These are phyloP conservation scores for Temnothorax longispinosus DNA, from an alignment of 1,140 invertebrate genomes.

Conservation along the genomic window DNA sequence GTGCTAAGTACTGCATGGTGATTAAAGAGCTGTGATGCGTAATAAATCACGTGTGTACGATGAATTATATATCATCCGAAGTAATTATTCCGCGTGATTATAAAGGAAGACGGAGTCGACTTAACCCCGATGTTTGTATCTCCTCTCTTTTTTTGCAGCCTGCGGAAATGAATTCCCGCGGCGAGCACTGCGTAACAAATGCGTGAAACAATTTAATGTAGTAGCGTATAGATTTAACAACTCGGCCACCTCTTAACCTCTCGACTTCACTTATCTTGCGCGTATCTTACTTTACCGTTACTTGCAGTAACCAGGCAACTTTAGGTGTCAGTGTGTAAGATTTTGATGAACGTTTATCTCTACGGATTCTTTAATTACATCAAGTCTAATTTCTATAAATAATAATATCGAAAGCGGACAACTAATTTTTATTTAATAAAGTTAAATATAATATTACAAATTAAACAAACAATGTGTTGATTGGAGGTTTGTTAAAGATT, in stretches of 20 bases:
- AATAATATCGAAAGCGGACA: background rate
- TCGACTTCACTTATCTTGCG: slow-evolving; percentile 6
- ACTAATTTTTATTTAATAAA: background rate
- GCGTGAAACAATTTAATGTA: slow-evolving; percentile 16
- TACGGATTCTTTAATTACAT: background rate
- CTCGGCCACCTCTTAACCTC: background rate
- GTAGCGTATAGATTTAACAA: background rate
- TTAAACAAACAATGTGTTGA: background rate
- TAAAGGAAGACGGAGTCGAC: slow-evolving; percentile 39
- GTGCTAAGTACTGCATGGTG: slow-evolving; percentile 27
- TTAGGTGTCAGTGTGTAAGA: background rate
- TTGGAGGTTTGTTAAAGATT: background rate
- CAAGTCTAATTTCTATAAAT: background rate
- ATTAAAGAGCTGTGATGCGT: slow-evolving; percentile 34
- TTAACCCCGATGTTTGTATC: slow-evolving; percentile 33
- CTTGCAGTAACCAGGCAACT: background rate
- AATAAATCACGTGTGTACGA: slow-evolving; percentile 41
- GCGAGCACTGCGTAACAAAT: slow-evolving; percentile 1
- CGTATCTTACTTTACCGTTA: slow-evolving; percentile 1
- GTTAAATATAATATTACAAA: background rate
- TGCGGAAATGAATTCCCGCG: slow-evolving; percentile 10
- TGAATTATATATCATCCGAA: slow-evolving; percentile 37
- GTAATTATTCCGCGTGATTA: slow-evolving; percentile 50
- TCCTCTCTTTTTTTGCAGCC: background rate
- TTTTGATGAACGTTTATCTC: background rate